A percentile compares a stretch with the other conserved stretches of the same genome.
Evolutionary conservation across 30 jellyfish, hydroid and myxozoan species (phyloP).

Genomic region (Aurelia coerulea): DNA sequence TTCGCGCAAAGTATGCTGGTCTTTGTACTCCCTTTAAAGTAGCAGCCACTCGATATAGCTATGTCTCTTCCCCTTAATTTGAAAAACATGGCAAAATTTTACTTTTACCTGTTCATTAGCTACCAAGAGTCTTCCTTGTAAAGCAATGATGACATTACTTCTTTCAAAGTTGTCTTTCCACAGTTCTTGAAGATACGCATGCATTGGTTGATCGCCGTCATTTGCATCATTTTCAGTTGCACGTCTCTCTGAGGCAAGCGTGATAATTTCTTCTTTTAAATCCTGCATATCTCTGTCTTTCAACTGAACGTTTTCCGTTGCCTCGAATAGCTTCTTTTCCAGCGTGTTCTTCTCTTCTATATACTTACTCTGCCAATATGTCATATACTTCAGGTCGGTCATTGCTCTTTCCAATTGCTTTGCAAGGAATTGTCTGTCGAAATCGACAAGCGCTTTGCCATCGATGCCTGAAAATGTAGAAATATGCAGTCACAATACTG

Average conservation of each 20-base stretch:
- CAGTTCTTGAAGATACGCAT: constrained; percentile 52
- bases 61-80: too few relatives aligned
- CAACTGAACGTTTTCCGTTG: constrained; percentile 46
- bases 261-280: constrained; percentile 48
- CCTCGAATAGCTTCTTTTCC: constrained; percentile 75
- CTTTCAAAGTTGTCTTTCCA: constrained; percentile 63
- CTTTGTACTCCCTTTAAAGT: too few relatives aligned
- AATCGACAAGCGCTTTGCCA: constrained; percentile 83
- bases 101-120: constrained; percentile 60
- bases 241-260: constrained; percentile 30
- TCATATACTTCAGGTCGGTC: constrained; percentile 72
- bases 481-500: too few relatives aligned
- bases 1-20: too few relatives aligned
- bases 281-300: constrained; percentile 53
- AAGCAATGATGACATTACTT: constrained; percentile 62
- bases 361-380: constrained; percentile 57
- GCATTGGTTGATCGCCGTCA: constrained; percentile 29
- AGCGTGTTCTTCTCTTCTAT: constrained; percentile 75
- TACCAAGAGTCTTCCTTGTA: constrained; percentile 69
- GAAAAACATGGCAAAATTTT: too few relatives aligned
- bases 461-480: constrained; percentile 59
- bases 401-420: constrained; percentile 77
- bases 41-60: too few relatives aligned
- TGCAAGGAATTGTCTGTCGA: constrained; percentile 83
- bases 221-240: constrained; percentile 34